These are phyloP conservation scores for Acanthosepion esculentum DNA, from an alignment of 2,888 invertebrate species.

Conservation along the genomic window DNA sequence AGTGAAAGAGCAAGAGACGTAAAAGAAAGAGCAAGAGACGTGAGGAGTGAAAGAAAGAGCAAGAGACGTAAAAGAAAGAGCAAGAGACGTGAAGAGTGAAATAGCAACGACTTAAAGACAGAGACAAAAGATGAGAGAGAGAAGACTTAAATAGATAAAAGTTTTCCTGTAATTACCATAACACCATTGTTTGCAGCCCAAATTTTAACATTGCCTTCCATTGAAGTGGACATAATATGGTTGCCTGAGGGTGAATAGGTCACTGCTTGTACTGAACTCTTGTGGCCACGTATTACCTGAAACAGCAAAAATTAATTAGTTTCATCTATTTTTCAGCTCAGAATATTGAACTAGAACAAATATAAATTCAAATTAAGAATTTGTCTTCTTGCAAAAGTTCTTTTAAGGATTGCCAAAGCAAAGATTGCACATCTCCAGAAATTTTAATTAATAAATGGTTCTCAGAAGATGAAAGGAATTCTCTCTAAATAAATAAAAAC, in stretches of 20 bases:
- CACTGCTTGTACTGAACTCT: slow-evolving; percentile 71
- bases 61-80: not conserved
- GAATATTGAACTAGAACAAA: not conserved
- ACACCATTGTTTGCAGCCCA: slow-evolving; percentile 72
- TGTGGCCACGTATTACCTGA: slow-evolving; percentile 74
- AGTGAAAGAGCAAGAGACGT: not conserved
- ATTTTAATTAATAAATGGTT: not conserved
- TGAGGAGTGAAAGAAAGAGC: no score
- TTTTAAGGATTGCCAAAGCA: not conserved
- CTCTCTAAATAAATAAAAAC: no score
- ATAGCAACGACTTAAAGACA: not conserved
- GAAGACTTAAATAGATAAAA: not conserved
- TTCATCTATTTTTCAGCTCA: not conserved
- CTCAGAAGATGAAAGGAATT: no score
- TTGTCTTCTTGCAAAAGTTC: not conserved
- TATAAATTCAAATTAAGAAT: not conserved
- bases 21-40: not conserved
- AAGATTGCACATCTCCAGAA: not conserved
- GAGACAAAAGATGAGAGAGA: not conserved
- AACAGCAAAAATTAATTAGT: slow-evolving; percentile 35
- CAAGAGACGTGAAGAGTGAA: no score
- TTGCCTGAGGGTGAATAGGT: slow-evolving; percentile 71
- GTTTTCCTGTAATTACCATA: not conserved
- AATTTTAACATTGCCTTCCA: slow-evolving; percentile 74
- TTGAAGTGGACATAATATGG: slow-evolving; percentile 73